These are phyloP conservation scores for Anthonomus grandis DNA, from an alignment of 1,140 invertebrate species.

Conservation along the genomic window DNA sequence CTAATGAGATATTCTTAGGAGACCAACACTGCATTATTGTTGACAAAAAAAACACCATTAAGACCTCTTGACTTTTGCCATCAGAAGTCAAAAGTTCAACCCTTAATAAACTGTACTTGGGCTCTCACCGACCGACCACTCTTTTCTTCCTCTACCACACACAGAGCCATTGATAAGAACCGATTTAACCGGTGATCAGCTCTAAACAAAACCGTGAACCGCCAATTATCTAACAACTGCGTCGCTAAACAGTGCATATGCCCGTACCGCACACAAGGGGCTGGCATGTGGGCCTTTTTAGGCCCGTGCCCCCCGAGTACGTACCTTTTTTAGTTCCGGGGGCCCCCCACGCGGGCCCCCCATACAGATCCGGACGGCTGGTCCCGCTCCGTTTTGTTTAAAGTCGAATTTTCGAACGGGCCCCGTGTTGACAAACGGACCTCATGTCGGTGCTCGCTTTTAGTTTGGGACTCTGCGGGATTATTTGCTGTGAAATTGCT, in stretches of 20 bases:
- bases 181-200: slow-evolving; percentile 11
- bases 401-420: slow-evolving; percentile 29
- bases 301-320: slow-evolving; percentile 25
- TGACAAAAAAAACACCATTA: no score
- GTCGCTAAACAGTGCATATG: slow-evolving; percentile 24
- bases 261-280: slow-evolving; percentile 23
- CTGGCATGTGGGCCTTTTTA: slow-evolving; percentile 32
- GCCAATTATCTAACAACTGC: slow-evolving; percentile 17
- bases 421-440: slow-evolving; percentile 35
- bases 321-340: slow-evolving; percentile 6
- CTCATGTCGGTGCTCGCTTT: slow-evolving; percentile 21
- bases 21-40: no score
- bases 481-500: slow-evolving; percentile 30
- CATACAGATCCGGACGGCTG: slow-evolving; percentile 23
- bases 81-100: no score
- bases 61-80: no score
- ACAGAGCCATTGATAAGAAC: slow-evolving; percentile 18
- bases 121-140: no score
- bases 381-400: slow-evolving; percentile 28
- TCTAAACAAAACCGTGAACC: slow-evolving; percentile 14
- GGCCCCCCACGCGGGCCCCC: slow-evolving; percentile 28
- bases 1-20: no score
- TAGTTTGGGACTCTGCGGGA: slow-evolving; percentile 15
- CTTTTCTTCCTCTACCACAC: no score
- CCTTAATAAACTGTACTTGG: no score